phyloP scores from a whole-genome alignment of 1,140 invertebrate genomes.

The Onthophagus taurus region DNA sequence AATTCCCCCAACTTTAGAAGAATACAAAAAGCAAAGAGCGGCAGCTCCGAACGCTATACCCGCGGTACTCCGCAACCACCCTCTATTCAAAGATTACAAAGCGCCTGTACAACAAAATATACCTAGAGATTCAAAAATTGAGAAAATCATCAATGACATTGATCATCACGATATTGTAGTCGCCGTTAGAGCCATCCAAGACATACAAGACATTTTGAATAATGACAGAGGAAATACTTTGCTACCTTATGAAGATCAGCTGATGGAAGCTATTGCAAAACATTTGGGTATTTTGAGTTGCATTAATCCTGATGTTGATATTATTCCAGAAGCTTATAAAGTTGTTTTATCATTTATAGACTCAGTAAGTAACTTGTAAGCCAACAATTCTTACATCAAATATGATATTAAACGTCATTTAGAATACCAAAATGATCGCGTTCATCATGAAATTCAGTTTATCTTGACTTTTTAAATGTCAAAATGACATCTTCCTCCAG shows the following conservation, averaged over 20 bases:
- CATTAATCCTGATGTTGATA: constrained; percentile 40
- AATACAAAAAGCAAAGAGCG: constrained; percentile 26
- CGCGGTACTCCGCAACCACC: constrained; percentile 11
- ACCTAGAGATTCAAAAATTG: constrained; percentile 16
- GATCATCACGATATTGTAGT: constrained; percentile 18
- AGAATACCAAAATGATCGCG: no score
- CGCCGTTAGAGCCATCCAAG: constrained; percentile 55
- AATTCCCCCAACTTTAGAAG: constrained; percentile 25
- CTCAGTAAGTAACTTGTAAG: no score
- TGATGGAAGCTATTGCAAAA: constrained; percentile 58
- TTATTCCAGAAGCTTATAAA: constrained; percentile 39
- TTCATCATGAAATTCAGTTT: no score
- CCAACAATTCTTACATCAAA: no score
- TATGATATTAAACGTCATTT: no score
- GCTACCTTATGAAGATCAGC: constrained; percentile 61
- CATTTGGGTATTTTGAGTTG: constrained; percentile 52
- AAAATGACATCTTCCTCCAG: no score
- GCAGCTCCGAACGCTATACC: no score
- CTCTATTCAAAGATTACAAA: constrained; percentile 12
- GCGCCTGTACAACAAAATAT: constrained; percentile 12
- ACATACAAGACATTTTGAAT: constrained; percentile 50
- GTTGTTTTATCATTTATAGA: no score
- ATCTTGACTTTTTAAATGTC: no score
- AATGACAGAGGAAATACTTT: constrained; percentile 62
- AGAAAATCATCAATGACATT: constrained; percentile 55